phyloP scores from a whole-genome alignment of 2,888 invertebrate genomes.

The Orthonychiurus folsomi region DNA sequence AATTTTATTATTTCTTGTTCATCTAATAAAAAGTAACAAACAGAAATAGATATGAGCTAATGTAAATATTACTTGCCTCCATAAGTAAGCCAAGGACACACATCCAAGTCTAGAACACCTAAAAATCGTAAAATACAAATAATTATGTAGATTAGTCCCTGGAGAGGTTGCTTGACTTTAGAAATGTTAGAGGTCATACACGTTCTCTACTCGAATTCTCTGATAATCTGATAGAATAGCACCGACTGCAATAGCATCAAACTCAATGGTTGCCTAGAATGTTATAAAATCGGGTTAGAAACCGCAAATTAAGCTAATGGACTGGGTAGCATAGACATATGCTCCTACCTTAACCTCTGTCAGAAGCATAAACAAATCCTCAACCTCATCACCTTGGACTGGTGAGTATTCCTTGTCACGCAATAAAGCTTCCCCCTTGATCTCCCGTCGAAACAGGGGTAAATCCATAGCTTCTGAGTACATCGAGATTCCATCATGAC shows the following conservation, averaged over 20 bases:
- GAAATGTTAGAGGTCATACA: constrained; percentile 56
- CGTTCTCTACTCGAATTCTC: constrained; percentile 92
- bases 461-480: constrained; percentile 90
- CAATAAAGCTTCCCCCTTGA: constrained; percentile 73
- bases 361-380: constrained; percentile 83
- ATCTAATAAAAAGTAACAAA: too few relatives aligned
- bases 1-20: too few relatives aligned
- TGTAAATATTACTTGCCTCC: too few relatives aligned
- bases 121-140: constrained; percentile 44
- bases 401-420: constrained; percentile 69
- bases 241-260: constrained; percentile 92
- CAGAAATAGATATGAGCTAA: too few relatives aligned
- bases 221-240: constrained; percentile 98
- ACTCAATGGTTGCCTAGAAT: constrained; percentile 58
- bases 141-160: not conserved
- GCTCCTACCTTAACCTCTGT: constrained; percentile 58
- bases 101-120: constrained; percentile 85
- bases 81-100: constrained; percentile 82
- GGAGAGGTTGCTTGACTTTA: too few relatives aligned
- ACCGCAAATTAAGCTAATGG: constrained; percentile 12
- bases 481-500: constrained; percentile 83
- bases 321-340: not conserved
- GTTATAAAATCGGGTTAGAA: constrained; percentile 13
- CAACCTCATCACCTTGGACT: constrained; percentile 87
- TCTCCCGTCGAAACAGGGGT: constrained; percentile 76